Evolutionary conservation across 1,140 invertebrate species (phyloP).

Genomic region (Drosophila parvula): DNA sequence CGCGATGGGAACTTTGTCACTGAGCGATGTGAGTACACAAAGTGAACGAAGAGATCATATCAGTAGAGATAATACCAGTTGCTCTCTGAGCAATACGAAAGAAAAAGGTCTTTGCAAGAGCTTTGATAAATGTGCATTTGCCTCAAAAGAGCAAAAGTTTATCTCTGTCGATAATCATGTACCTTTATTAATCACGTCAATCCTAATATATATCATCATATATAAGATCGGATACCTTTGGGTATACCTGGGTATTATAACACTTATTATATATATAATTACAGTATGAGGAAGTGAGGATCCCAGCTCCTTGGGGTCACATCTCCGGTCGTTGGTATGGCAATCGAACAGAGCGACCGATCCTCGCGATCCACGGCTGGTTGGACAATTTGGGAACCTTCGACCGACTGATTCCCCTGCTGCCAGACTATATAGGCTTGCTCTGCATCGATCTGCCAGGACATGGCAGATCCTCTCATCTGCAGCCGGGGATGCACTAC

Average conservation of each 20-base stretch:
- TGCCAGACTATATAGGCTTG: conserved; percentile 86
- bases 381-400: conserved; percentile 90
- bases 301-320: conserved; percentile 88
- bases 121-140: not conserved
- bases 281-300: conserved; percentile 86
- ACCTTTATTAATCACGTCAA: not conserved
- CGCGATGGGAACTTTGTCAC: conserved; percentile 58
- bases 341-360: conserved; percentile 86
- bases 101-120: not conserved
- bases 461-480: conserved; percentile 88
- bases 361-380: conserved; percentile 90
- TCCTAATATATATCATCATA: too few species aligned
- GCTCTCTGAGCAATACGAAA: not conserved
- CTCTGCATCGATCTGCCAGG: conserved; percentile 89
- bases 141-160: not conserved
- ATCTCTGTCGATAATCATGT: not conserved
- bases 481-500: conserved; percentile 86
- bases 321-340: conserved; percentile 89
- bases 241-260: too few species aligned
- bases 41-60: not conserved
- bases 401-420: conserved; percentile 87
- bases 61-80: not conserved
- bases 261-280: too few species aligned
- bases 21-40: conserved; percentile 53
- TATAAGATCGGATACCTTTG: too few species aligned